A percentile compares a stretch with the other conserved stretches of the same genome.
phyloP scores from a whole-genome alignment of 2,797 vertebrate genomes.

The Tapera naevia region DNA sequence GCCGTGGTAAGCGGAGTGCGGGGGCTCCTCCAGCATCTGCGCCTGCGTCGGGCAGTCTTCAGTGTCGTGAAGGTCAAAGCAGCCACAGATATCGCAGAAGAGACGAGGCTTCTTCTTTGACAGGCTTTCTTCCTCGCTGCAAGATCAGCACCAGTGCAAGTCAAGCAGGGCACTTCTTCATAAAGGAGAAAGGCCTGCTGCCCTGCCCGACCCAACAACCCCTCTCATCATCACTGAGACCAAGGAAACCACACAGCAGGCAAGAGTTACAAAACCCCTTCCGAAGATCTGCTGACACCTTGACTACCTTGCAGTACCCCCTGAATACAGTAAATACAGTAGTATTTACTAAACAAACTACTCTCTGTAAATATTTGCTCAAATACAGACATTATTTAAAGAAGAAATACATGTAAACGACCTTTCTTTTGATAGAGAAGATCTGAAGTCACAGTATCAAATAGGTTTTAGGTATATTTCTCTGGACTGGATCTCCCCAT shows the following conservation, averaged over 20 bases:
- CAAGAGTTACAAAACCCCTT: not conserved
- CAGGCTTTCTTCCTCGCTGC: conserved; percentile 78
- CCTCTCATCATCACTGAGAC: rapidly evolving
- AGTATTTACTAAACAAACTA: not conserved
- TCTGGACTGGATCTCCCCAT: not conserved
- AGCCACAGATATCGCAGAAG: conserved; percentile 98
- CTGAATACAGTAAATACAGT: rapidly evolving
- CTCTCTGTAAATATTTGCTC: not conserved
- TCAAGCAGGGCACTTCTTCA: not conserved
- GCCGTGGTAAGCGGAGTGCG: conserved; percentile 89
- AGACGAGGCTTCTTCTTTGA: conserved; percentile 91
- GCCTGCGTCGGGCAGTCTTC: conserved; percentile 96
- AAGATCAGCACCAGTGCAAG: not conserved
- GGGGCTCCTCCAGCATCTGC: conserved; percentile 88
- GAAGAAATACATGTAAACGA: not conserved
- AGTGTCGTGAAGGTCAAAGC: conserved; percentile 95
- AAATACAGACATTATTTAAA: not conserved
- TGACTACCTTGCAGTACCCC: too few relatives aligned
- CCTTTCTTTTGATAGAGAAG: too few relatives aligned
- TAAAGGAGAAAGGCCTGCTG: not conserved
- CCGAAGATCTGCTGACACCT: not conserved
- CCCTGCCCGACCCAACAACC: rapidly evolving
- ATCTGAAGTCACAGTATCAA: not conserved
- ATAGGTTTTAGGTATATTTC: not conserved
- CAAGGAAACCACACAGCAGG: rapidly evolving